Base-by-base conservation (phyloP, 2,888 invertebrate species). In the Oxyteleia sp. region DNA sequence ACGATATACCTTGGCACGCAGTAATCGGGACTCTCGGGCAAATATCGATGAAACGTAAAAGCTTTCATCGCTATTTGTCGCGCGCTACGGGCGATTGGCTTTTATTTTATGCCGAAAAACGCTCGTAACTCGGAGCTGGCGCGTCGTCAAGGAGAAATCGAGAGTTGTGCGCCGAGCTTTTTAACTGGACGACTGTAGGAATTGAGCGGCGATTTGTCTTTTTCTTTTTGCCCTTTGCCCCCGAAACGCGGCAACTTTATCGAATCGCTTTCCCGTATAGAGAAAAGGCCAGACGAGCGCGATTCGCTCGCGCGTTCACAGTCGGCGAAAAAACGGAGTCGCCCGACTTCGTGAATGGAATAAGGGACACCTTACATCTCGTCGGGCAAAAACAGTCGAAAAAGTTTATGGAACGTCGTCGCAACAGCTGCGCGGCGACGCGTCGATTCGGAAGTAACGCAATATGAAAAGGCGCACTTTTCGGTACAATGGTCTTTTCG, bases 391-490 rank as follows among this genome's bases (percentile, higher is more conserved):
- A 57, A 75, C 79, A 81, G 57, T 80, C 68, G 63, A 84, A 84
- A 88, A 89, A 89, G 86, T 88, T 89, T 86, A 85, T 86, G 85
- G 86, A 88, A 84, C 86, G 86, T 84, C 80, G 82, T 88, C 82
- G 88, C 86, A 85, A 87, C 89, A 88, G 89, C 87, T 89, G 88
- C 86, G 84, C 85, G 80, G 79, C 61, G 86, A 66, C 69, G 72
- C 74, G 45, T 47, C 61, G 66, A 80, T 72, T 71, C 63, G 57
- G 51, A 78, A 76, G 81, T 35, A 78, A 72, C 68, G 68, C 64
- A 76, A 72, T 74, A 81, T 72, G 72, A 71, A 80, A 80, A 55
- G 66, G 61, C 69, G 59, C 68, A 29, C 72, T 69, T 68, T 79
- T 78, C 74, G 68, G 69, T 63, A 63, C 82, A 78, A 78, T 82